Percentiles rank a stretch among this genome's conserved stretches.
Evolutionary conservation across 2,113 vertebrate genomes (phyloP).

Genomic region (Brachirus orientalis): DNA sequence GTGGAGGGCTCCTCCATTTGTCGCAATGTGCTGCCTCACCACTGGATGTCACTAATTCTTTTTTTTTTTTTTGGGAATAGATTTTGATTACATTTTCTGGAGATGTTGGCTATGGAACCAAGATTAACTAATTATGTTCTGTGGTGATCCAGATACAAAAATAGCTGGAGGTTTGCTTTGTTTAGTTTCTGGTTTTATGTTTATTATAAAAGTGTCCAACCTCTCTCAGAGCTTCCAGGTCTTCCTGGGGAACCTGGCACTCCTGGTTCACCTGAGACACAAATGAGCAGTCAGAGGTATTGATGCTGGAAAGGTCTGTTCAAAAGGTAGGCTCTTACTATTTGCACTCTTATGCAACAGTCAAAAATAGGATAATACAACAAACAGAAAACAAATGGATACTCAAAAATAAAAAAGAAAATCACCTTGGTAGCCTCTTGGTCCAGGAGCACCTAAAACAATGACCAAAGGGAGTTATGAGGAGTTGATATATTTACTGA

Average conservation of each 20-base stretch:
- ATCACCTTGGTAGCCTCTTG: conserved; percentile 86
- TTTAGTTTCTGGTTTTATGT: neutral
- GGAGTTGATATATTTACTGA: neutral
- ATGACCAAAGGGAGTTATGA: neutral
- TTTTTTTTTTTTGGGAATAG: no score
- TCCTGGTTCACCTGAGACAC: conserved; percentile 82
- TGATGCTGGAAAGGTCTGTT: neutral
- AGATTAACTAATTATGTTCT: no score
- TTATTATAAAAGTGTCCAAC: conserved; percentile 30
- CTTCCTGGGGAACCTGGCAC: conserved; percentile 65
- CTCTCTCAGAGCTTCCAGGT: conserved; percentile 63
- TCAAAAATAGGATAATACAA: neutral
- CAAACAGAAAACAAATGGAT: neutral
- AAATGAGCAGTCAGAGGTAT: conserved; percentile 6
- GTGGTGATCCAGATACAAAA: no score
- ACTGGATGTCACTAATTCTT: no score
- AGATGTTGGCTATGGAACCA: no score
- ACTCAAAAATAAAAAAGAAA: neutral
- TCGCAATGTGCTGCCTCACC: no score
- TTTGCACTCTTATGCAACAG: neutral
- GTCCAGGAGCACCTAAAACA: conserved; percentile 82
- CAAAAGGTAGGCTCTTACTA: no score
- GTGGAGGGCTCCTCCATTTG: no score
- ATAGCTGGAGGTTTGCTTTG: no score
- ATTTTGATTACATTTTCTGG: no score